Evolutionary conservation across 2,113 vertebrate genomes (phyloP).

Genomic region (Proterorhinus semilunaris): DNA sequence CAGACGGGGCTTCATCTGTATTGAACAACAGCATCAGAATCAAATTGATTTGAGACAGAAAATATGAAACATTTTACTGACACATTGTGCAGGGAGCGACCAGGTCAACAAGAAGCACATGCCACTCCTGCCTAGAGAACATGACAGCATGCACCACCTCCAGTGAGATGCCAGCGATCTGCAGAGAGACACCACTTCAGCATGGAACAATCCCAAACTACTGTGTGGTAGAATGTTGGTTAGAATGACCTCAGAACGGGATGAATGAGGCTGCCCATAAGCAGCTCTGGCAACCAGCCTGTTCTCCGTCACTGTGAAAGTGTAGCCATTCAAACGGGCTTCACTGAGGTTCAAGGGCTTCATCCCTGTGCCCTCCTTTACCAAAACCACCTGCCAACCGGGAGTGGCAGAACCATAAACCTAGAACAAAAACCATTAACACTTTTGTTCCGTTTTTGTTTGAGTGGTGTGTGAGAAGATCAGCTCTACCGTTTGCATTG

Average conservation of each 20-base stretch:
- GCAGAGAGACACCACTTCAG: not conserved
- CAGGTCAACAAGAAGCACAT: slow-evolving; percentile 58
- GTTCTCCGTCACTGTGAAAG: slow-evolving; percentile 27
- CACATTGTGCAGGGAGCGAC: slow-evolving; percentile 57
- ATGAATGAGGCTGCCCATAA: slow-evolving; percentile 55
- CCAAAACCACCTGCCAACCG: slow-evolving; percentile 38
- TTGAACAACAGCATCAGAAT: rapidly evolving
- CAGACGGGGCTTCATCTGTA: slow-evolving; percentile 49
- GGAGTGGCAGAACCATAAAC: not conserved
- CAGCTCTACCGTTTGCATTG: not conserved
- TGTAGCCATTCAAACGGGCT: slow-evolving; percentile 46
- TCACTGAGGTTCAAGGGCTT: slow-evolving; percentile 38
- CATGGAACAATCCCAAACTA: not conserved
- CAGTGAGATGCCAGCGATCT: slow-evolving; percentile 58
- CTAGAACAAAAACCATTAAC: slow-evolving; percentile 1
- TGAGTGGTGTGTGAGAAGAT: not conserved
- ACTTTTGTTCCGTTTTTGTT: not conserved
- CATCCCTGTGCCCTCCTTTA: not conserved
- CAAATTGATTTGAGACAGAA: not conserved
- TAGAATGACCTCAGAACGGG: slow-evolving; percentile 42
- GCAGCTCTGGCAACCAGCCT: slow-evolving; percentile 61
- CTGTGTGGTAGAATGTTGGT: not conserved
- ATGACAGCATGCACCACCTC: slow-evolving; percentile 59
- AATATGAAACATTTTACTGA: slow-evolving; percentile 18
- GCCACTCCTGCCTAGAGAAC: slow-evolving; percentile 60